Conservation (phyloP, 2,888 invertebrate species). For the Drosophila lutescens region DNA sequence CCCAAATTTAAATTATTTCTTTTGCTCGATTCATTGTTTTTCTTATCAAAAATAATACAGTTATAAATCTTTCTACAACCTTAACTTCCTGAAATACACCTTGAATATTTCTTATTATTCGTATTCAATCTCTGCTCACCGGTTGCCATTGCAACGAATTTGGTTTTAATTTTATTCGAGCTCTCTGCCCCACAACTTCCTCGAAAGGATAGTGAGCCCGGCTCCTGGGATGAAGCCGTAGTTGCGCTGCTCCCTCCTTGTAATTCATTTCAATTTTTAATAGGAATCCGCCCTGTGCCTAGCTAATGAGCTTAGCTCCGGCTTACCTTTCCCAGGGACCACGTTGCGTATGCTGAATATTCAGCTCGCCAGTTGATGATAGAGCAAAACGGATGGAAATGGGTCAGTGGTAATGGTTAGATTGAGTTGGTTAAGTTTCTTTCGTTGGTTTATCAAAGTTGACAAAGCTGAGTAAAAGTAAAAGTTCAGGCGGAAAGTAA, state of each 20-base stretch:
- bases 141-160: conserved; percentile 65
- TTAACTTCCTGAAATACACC: neutral
- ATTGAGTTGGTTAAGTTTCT: conserved; percentile 25
- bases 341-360: conserved; percentile 59
- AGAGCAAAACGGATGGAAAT: conserved; percentile 28
- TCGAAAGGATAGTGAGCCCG: conserved; percentile 14
- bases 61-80: neutral
- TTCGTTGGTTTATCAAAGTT: conserved; percentile 25
- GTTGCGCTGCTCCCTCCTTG: neutral
- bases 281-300: conserved; percentile 48
- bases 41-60: no score
- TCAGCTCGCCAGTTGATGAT: conserved; percentile 24
- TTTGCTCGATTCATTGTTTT: no score
- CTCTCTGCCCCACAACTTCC: neutral
- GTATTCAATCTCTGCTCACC: conserved; percentile 16
- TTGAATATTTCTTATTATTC: neutral
- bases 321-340: conserved; percentile 31
- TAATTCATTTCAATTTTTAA: conserved; percentile 64
- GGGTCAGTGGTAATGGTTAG: conserved; percentile 42
- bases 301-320: conserved; percentile 68
- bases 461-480: conserved; percentile 18
- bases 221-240: conserved; percentile 1
- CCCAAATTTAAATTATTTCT: no score
- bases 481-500: conserved; percentile 18
- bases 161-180: conserved; percentile 27